These are phyloP conservation scores for Beaufortia kweichowensis DNA, from an alignment of 2,113 vertebrate genomes.

Conservation along the genomic window DNA sequence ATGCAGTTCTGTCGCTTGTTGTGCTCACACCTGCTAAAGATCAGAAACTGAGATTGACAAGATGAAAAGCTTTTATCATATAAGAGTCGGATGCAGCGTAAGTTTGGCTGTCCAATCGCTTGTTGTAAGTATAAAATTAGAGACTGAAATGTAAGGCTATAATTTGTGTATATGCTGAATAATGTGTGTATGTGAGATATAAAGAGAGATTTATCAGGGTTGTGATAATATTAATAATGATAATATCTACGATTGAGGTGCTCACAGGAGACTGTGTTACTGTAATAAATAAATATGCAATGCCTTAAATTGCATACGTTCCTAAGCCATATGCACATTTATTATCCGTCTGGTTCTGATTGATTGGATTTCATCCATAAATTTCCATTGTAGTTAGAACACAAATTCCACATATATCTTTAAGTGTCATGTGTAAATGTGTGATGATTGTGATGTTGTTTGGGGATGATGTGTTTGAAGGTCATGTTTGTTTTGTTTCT, in stretches of 20 bases:
- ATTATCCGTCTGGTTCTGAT: not conserved
- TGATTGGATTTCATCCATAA: not conserved
- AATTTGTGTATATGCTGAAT: not conserved
- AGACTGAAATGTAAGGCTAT: not conserved
- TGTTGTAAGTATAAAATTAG: too few relatives aligned
- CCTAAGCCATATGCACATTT: slow-evolving; percentile 39
- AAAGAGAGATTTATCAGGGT: slow-evolving; percentile 58
- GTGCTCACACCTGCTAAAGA: too few relatives aligned
- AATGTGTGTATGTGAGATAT: slow-evolving; percentile 48
- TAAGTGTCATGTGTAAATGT: too few relatives aligned
- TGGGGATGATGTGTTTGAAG: not conserved
- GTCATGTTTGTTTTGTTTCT: not conserved
- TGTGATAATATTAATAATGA: too few relatives aligned
- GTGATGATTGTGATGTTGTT: too few relatives aligned
- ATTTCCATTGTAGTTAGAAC: not conserved
- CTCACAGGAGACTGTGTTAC: slow-evolving; percentile 54
- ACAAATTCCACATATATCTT: too few relatives aligned
- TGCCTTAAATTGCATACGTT: slow-evolving; percentile 44
- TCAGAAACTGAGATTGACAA: too few relatives aligned
- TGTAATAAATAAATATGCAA: slow-evolving; percentile 47
- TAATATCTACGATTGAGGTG: slow-evolving; percentile 63
- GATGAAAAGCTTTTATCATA: too few relatives aligned
- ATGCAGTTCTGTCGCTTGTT: too few relatives aligned
- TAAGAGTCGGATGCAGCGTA: too few relatives aligned
- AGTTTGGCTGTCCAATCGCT: too few relatives aligned